A percentile compares a stretch with the other conserved stretches of the same genome.
These are phyloP conservation scores for Pseudomyrmex cubaensis DNA, from an alignment of 1,140 invertebrate species.

Conservation along the genomic window DNA sequence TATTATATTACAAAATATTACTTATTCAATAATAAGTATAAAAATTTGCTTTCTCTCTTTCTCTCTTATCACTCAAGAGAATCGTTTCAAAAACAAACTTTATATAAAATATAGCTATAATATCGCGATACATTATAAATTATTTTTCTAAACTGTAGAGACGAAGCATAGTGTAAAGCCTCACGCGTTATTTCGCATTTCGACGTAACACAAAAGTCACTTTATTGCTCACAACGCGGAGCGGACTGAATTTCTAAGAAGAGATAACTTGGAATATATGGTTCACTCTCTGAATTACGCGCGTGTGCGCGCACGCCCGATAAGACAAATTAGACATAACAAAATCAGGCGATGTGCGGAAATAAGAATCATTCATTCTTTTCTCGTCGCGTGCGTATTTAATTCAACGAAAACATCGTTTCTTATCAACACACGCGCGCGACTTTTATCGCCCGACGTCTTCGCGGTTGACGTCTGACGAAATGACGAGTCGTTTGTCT, in stretches of 20 bases:
- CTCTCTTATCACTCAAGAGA: no score
- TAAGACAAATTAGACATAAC: conserved; percentile 51
- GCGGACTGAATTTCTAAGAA: neutral
- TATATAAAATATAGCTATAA: neutral
- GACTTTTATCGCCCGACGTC: conserved; percentile 25
- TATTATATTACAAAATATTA: no score
- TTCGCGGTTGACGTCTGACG: neutral
- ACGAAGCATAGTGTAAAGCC: neutral
- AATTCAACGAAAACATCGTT: conserved; percentile 39
- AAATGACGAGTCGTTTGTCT: neutral
- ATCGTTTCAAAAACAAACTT: no score
- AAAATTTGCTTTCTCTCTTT: no score
- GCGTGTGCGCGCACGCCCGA: neutral
- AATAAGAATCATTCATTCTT: conserved; percentile 23
- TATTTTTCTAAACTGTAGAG: no score
- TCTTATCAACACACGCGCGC: neutral
- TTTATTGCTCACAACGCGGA: neutral
- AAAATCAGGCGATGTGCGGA: conserved; percentile 51
- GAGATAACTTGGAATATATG: conserved; percentile 11
- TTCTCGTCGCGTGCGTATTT: neutral
- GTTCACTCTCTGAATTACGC: conserved; percentile 5
- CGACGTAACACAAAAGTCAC: neutral
- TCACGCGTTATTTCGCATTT: neutral
- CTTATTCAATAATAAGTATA: no score
- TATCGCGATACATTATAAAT: neutral